phyloP scores from a whole-genome alignment of 1,140 invertebrate species.

The Globodera rostochiensis region DNA sequence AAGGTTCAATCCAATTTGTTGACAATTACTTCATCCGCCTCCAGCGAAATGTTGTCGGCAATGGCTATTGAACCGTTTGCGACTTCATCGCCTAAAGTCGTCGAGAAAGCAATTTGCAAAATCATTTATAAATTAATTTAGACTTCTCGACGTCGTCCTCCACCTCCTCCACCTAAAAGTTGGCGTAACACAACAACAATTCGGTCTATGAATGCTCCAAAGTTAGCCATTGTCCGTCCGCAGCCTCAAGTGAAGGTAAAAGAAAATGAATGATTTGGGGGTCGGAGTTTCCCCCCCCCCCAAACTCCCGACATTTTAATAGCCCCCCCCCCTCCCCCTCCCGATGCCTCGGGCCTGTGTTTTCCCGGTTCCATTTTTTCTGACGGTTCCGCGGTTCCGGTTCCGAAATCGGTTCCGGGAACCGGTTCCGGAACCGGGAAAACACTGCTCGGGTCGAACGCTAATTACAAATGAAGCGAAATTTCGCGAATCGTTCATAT shows the following conservation, averaged over 20 bases:
- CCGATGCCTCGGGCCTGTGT: too few relatives aligned
- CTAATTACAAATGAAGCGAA: too few relatives aligned
- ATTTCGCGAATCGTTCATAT: too few relatives aligned
- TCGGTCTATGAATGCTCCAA: constrained; percentile 15
- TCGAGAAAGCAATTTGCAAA: neutral
- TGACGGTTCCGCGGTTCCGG: too few relatives aligned
- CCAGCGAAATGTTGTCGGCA: constrained; percentile 4
- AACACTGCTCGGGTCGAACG: too few relatives aligned
- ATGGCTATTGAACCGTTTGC: constrained; percentile 21
- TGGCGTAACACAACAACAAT: constrained; percentile 12
- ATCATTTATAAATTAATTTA: neutral
- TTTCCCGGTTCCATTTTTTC: too few relatives aligned
- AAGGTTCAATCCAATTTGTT: neutral
- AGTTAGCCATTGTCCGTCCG: constrained; percentile 52
- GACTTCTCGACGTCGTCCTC: neutral
- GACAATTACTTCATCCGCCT: neutral
- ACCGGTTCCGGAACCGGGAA: too few relatives aligned
- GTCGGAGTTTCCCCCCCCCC: constrained; percentile 30
- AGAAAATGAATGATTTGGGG: constrained; percentile 45
- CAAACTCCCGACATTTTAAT: constrained; percentile 19
- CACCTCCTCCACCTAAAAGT: constrained; percentile 21
- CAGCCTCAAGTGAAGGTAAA: constrained; percentile 53
- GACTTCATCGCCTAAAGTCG: constrained; percentile 4
- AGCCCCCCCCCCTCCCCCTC: neutral
- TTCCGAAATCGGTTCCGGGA: too few relatives aligned